Percentiles rank a stretch among this genome's conserved stretches.
Conservation (phyloP, 2,797 vertebrate species). For the Choloepus didactylus region DNA sequence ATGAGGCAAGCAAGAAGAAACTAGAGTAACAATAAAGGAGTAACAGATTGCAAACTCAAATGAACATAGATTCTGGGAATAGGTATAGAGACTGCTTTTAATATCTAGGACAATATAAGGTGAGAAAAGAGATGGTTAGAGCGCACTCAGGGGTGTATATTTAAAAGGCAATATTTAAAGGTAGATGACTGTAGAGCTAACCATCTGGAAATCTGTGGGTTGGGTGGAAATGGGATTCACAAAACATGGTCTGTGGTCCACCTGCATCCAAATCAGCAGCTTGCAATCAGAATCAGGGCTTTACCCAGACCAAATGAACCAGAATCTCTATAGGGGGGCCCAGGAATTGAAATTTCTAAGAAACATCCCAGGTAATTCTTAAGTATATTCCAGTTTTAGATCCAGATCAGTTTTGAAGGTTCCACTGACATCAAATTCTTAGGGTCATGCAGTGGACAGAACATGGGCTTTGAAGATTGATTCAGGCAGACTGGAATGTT, state of each 20-base stretch:
- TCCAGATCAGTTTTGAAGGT: conserved; percentile 2
- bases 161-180: conserved; percentile 31
- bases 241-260: background rate
- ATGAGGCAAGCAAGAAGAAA: conserved; percentile 12
- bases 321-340: background rate
- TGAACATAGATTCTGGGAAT: background rate
- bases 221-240: background rate
- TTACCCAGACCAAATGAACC: background rate
- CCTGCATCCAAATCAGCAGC: background rate
- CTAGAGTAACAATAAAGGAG: background rate
- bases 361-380: background rate
- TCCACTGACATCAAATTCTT: background rate
- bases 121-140: background rate
- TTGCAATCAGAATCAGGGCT: background rate
- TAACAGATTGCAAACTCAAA: background rate
- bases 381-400: background rate
- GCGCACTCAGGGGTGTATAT: background rate
- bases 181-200: background rate
- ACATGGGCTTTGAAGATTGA: background rate
- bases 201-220: background rate
- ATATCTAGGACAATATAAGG: background rate
- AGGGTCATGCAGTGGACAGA: background rate
- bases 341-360: background rate
- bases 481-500: background rate
- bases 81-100: background rate